These are phyloP conservation scores for Cyprinodon diabolis DNA, from an alignment of 2,797 vertebrate genomes.

Conservation along the genomic window DNA sequence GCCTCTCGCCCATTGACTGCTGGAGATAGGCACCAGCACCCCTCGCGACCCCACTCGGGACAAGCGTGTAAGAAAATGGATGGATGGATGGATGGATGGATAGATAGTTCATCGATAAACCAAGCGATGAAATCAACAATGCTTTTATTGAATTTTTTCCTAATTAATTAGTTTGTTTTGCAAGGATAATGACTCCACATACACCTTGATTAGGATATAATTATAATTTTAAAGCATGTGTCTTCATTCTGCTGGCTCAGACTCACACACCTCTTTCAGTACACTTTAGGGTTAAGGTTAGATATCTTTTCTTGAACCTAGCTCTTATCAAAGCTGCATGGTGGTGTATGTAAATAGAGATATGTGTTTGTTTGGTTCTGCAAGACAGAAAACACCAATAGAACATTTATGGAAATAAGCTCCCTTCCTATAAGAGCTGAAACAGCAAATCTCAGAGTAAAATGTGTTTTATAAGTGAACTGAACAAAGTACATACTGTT, in stretches of 20 bases:
- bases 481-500: not conserved
- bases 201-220: constrained; percentile 3
- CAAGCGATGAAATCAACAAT: not conserved
- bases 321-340: not conserved
- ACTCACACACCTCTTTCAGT: not conserved
- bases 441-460: constrained; percentile 5
- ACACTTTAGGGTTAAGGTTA: not conserved
- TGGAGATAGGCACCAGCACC: too few relatives aligned
- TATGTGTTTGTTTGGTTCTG: constrained; percentile 2
- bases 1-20: too few relatives aligned
- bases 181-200: constrained; percentile 7
- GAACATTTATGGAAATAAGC: not conserved
- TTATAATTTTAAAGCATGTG: not conserved
- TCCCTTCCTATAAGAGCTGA: constrained; percentile 5
- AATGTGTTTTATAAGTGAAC: not conserved
- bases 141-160: not conserved
- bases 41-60: too few relatives aligned
- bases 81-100: too few relatives aligned
- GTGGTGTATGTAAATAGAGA: not conserved
- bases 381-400: not conserved
- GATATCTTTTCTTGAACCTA: not conserved
- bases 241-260: constrained; percentile 5
- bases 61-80: too few relatives aligned
- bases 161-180: not conserved
- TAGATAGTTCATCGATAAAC: not conserved